phyloP scores from a whole-genome alignment of 1,140 invertebrate species.

The Scylla paramamosain region DNA sequence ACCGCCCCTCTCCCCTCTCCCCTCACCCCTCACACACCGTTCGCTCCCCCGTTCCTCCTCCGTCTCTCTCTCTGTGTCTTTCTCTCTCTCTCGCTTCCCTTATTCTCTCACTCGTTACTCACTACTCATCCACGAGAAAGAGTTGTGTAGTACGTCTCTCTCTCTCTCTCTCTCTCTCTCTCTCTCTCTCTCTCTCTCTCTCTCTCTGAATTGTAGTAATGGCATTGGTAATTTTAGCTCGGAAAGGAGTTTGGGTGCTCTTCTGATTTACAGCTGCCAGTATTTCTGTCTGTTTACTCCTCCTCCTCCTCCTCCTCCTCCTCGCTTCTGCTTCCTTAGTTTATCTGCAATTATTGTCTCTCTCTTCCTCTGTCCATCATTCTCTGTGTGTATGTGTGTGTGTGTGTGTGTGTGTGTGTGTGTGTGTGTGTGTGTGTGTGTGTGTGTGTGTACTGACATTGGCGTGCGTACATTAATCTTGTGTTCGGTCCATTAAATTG shows the following conservation, averaged over 20 bases:
- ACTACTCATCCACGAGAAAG: no score
- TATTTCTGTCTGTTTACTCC: not conserved
- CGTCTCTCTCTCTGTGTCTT: not conserved
- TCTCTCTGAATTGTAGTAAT: not conserved
- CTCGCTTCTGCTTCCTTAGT: not conserved
- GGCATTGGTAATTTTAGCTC: no score
- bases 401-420: constrained; percentile 64
- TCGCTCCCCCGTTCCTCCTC: not conserved
- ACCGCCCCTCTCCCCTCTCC: not conserved
- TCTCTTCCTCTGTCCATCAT: not conserved
- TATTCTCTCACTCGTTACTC: not conserved
- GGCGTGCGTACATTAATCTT: not conserved
- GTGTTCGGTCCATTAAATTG: not conserved
- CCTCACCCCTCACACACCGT: not conserved
- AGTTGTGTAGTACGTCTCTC: no score
- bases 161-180: no score
- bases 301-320: not conserved
- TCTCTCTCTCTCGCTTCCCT: not conserved
- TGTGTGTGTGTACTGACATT: not conserved
- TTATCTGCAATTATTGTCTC: not conserved
- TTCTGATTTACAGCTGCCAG: not conserved
- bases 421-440: constrained; percentile 61
- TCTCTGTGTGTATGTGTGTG: constrained; percentile 47
- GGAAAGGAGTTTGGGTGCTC: no score
- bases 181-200: not conserved